phyloP scores from a whole-genome alignment of 2,797 vertebrate species.

The Lagocephalus sceleratus region DNA sequence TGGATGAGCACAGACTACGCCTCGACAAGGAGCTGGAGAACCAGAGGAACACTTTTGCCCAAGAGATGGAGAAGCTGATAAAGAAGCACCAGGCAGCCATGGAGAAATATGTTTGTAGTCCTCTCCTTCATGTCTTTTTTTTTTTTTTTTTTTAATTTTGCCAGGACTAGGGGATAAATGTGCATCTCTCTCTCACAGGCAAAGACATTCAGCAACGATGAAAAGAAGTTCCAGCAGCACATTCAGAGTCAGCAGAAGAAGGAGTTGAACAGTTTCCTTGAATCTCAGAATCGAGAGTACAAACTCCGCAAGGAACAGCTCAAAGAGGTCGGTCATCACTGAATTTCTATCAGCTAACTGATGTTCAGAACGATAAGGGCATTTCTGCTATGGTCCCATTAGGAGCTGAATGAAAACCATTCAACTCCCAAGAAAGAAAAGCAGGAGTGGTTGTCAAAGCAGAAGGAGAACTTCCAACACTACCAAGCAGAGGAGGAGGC shows the following conservation, averaged over 20 bases:
- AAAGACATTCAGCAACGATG: slow-evolving; percentile 93
- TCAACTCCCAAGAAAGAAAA: slow-evolving; percentile 99
- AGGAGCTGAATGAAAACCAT: slow-evolving; percentile 98
- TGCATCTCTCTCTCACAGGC: slow-evolving; percentile 68
- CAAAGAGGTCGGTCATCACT: slow-evolving; percentile 83
- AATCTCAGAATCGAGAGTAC: slow-evolving; percentile 97
- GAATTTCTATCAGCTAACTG: neutral
- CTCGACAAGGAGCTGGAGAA: slow-evolving; percentile 99
- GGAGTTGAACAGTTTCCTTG: slow-evolving; percentile 92
- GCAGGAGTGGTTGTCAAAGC: slow-evolving; percentile 97
- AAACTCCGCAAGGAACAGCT: slow-evolving; percentile 97
- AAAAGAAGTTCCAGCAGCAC: slow-evolving; percentile 98
- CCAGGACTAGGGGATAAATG: slow-evolving; percentile 3
- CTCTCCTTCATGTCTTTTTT: neutral
- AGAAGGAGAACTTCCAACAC: slow-evolving; percentile 98
- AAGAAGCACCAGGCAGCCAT: slow-evolving; percentile 96
- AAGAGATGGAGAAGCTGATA: slow-evolving; percentile 97
- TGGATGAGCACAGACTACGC: slow-evolving; percentile 96
- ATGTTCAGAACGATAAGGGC: neutral
- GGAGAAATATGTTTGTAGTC: slow-evolving; percentile 91
- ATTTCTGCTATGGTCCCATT: slow-evolving; percentile 22
- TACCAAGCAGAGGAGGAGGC: slow-evolving; percentile 98
- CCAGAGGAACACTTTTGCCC: slow-evolving; percentile 93
- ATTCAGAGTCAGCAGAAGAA: slow-evolving; percentile 99
- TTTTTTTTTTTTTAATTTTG: neutral